These are phyloP conservation scores for Hypomecis atomaria DNA, from an alignment of 2,888 invertebrate genomes.

Conservation along the genomic window DNA sequence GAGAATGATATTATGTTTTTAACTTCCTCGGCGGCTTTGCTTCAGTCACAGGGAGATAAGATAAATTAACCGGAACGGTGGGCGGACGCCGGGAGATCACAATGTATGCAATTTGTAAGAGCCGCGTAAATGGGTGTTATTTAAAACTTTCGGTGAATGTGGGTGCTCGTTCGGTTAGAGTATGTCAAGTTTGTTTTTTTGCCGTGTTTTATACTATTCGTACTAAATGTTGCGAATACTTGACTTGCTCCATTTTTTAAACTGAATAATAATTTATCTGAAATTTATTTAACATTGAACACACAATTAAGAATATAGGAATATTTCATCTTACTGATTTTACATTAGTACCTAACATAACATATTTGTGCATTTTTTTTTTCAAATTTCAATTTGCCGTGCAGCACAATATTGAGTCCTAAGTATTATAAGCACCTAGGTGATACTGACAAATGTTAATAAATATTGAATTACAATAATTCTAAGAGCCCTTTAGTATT, in stretches of 20 bases:
- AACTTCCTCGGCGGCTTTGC: slow-evolving; percentile 39
- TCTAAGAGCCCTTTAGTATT: too few species aligned
- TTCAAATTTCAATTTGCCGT: too few species aligned
- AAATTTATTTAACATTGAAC: too few species aligned
- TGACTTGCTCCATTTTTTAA: background rate
- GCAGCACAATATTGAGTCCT: too few species aligned
- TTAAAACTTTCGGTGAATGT: slow-evolving; percentile 16
- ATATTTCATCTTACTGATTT: too few species aligned
- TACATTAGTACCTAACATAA: too few species aligned
- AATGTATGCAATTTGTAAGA: slow-evolving; percentile 33
- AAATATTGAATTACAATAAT: too few species aligned
- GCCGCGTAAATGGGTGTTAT: slow-evolving; percentile 16
- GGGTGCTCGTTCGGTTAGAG: background rate
- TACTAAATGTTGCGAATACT: background rate
- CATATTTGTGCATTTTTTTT: too few species aligned
- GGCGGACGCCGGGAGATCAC: slow-evolving; percentile 28
- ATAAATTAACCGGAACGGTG: slow-evolving; percentile 38
- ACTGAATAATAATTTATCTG: too few species aligned
- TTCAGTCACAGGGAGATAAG: slow-evolving; percentile 36
- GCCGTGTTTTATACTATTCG: background rate
- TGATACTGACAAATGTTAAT: too few species aligned
- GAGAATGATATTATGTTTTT: slow-evolving; percentile 42
- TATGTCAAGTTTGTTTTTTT: slow-evolving; percentile 2
- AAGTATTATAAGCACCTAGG: too few species aligned
- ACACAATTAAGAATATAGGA: too few species aligned